These are phyloP conservation scores for Spermophilus dauricus DNA, from an alignment of 2,113 vertebrate species.

Conservation along the genomic window DNA sequence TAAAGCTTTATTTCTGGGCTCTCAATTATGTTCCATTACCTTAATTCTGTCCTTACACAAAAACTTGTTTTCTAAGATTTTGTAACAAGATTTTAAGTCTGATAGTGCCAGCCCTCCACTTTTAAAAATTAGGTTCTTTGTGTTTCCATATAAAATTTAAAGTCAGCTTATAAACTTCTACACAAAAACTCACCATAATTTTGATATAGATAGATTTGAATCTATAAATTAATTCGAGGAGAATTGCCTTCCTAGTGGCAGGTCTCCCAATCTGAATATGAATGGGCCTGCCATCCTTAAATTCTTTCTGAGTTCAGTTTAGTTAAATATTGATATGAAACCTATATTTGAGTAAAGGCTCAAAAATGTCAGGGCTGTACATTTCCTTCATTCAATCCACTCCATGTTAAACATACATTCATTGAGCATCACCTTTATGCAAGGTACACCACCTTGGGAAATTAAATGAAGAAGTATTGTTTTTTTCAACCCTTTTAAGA, in stretches of 20 bases:
- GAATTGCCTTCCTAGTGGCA: slow-evolving; percentile 26
- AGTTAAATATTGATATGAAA: slow-evolving; percentile 14
- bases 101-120: neutral
- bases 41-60: neutral
- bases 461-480: neutral
- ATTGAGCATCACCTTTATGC: neutral
- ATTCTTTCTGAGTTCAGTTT: slow-evolving; percentile 32
- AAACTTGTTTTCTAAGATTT: neutral
- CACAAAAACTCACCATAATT: slow-evolving; percentile 36
- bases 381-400: slow-evolving; percentile 11
- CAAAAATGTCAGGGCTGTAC: neutral
- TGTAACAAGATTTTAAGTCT: slow-evolving; percentile 39
- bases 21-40: neutral
- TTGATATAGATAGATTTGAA: slow-evolving; percentile 28
- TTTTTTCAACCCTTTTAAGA: slow-evolving; percentile 30
- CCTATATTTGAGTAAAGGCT: slow-evolving; percentile 32
- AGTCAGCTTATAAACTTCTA: slow-evolving; percentile 14
- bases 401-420: slow-evolving; percentile 19
- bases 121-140: neutral
- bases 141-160: slow-evolving; percentile 43
- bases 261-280: slow-evolving; percentile 7
- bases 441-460: neutral
- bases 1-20: neutral
- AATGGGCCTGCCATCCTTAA: slow-evolving; percentile 4
- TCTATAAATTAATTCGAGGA: slow-evolving; percentile 4